These are phyloP conservation scores for Crossaster papposus DNA, from an alignment of 53 echinoderm and acorn worm genomes.

Conservation along the genomic window DNA sequence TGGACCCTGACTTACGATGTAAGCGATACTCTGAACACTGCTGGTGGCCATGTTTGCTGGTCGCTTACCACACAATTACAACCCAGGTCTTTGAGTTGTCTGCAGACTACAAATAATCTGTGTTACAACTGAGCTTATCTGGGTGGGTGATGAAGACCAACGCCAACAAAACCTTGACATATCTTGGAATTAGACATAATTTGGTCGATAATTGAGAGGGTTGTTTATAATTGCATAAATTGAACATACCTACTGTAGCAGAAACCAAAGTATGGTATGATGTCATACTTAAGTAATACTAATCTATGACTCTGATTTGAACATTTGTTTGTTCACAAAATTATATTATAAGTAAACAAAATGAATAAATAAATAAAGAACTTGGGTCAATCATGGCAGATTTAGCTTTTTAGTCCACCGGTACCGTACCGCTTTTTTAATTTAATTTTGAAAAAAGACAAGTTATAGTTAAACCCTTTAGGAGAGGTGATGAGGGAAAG, in stretches of 20 bases:
- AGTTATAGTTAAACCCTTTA: neutral
- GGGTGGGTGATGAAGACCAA: neutral
- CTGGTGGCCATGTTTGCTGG: neutral
- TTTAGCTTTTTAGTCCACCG: too few relatives aligned
- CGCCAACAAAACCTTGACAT: conserved; percentile 1
- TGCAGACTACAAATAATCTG: conserved; percentile 6
- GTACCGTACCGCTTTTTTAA: too few relatives aligned
- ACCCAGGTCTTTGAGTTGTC: neutral
- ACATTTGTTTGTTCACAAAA: too few relatives aligned
- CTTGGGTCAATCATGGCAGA: too few relatives aligned
- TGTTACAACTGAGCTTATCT: neutral
- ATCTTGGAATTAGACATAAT: conserved; percentile 17
- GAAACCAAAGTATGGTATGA: too few relatives aligned
- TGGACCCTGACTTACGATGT: neutral
- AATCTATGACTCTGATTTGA: too few relatives aligned
- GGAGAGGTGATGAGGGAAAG: neutral
- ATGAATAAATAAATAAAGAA: too few relatives aligned
- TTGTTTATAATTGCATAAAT: conserved; percentile 20
- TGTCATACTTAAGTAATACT: too few relatives aligned
- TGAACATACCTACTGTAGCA: neutral
- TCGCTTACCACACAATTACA: conserved; percentile 24
- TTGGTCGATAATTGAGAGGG: neutral
- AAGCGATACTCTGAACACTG: conserved; percentile 12
- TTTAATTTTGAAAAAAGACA: too few relatives aligned
- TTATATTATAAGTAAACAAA: too few relatives aligned